Base-by-base conservation (phyloP, 2,113 vertebrate genomes). In the Cyanocitta stelleri region DNA sequence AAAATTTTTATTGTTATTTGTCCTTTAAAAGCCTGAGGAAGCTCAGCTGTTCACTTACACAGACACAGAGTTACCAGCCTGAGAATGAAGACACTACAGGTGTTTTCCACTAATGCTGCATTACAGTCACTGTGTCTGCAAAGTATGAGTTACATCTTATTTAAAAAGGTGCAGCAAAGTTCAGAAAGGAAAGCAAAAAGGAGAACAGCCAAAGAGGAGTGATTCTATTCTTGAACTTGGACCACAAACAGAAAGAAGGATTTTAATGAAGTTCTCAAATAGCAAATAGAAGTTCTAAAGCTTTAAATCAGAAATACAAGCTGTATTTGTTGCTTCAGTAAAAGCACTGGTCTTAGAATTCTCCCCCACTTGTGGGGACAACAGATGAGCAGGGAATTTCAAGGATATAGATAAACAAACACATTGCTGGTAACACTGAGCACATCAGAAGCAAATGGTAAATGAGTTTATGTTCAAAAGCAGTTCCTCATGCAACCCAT, bases 351-450 rank as follows among this genome's bases (percentile, higher is more conserved):
- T 56, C n/a, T 89, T 43, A 46, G 37, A 78, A 81, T 72, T 94
- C 52, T 56, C 37, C 37, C 37, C 18, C 32, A 80, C 76, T 61
- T 44, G 24, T 30, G n/a, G 58, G 52, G 32, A 72, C 39, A 67
- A 71, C 7, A 90, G 68, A 88, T 29, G 79, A 90, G 55, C 44
- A 81, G 78, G 54, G 88, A 90, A 94, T 90, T 90, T 90, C 85
- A 90, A 92, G 80, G 69, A 90, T 84, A 81, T 4, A 3, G 41
- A 75, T 56, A 54, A 92, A 54, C 56, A 86, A 95, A 71, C n/a
- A 77, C 51, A 90, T 88, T 90, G 37, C 69, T 90, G 37, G 30
- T 52, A 72, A 89, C n/a, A 86, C 32, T 16, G 37, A 72, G 48
- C 54, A 85, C 18, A 67, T 63, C 75, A 67, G 74, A 88, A 89